Evolutionary conservation across 2,888 invertebrate species (phyloP), one percentile per base, ranked within the genome.

Genomic region (Cataglyphis altisquamis): DNA sequence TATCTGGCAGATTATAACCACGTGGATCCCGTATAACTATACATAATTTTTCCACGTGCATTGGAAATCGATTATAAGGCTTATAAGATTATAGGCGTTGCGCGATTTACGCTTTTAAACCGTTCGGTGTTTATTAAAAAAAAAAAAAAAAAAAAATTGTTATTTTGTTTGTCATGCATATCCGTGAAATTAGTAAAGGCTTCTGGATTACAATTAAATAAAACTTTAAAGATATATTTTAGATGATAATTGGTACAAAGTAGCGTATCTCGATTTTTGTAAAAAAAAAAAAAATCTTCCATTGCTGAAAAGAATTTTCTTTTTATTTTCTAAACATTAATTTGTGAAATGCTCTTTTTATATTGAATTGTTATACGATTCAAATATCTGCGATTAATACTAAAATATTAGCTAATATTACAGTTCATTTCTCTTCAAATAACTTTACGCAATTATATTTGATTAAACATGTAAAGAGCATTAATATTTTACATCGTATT

Each of bases 1-100:
- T 57, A 60, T 5, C 57, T 57, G 48, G 60, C 72, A 60, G 64
- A 66, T 60, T 52, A 52, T 52, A 52, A 52, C n/a, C 52, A 52
- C 52, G 52, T 8, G 52, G n/a, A 52, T 52, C 8, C 8, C 52
- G n/a, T 52, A 52, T 52, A 52, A 52, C 48, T 52, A 52, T 52
- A 52, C 52, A 21, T 29, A 60, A 66, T 52, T 82, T 66, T 57
- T n/a, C 66, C 39, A 18, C 66, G 32, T 36, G 25, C 45, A 36
- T 63, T 25, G 45, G 48, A 77, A 57, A 66, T 74, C 64, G 48
- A 75, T 3, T 21, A 21, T 21, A 21, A 21, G 32, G 6, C 9
- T 62, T 18, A 29, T 15, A 45, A 39, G 9, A 66, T 66, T 18
- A 10, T n/a, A 15, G 52, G 29, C 52, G 4, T 55, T 64, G 64